These are phyloP conservation scores for Gonioctena quinquepunctata DNA, from an alignment of 1,140 invertebrate species.

Conservation along the genomic window DNA sequence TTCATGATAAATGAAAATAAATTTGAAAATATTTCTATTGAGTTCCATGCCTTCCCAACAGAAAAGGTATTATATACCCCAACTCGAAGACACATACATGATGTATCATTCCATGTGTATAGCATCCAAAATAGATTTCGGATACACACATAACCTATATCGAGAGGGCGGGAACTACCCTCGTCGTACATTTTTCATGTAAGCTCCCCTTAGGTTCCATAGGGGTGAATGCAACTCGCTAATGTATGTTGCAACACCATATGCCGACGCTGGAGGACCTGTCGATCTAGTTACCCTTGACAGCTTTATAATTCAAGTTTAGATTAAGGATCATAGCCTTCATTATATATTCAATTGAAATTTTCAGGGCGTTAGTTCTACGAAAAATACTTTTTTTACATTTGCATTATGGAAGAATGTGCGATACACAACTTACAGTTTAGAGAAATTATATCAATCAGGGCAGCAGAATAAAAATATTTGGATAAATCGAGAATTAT, in stretches of 20 bases:
- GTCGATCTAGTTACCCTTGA: conserved; percentile 37
- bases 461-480: no score
- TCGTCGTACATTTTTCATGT: conserved; percentile 40
- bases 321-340: conserved; percentile 28
- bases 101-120: neutral
- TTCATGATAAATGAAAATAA: no score
- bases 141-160: conserved; percentile 33
- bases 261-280: conserved; percentile 41
- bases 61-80: no score
- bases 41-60: no score
- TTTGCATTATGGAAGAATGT: no score
- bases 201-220: conserved; percentile 11
- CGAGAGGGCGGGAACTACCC: conserved; percentile 31
- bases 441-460: no score
- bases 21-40: no score
- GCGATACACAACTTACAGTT: no score
- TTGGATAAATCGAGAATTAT: no score
- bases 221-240: conserved; percentile 39
- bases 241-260: conserved; percentile 51
- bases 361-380: neutral
- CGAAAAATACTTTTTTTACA: no score
- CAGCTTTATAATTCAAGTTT: conserved; percentile 31
- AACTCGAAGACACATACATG: no score
- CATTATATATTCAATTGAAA: neutral
- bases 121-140: conserved; percentile 32